Evolutionary conservation across 2,888 invertebrate species (phyloP).

Genomic region (Seira sanloemensis): DNA sequence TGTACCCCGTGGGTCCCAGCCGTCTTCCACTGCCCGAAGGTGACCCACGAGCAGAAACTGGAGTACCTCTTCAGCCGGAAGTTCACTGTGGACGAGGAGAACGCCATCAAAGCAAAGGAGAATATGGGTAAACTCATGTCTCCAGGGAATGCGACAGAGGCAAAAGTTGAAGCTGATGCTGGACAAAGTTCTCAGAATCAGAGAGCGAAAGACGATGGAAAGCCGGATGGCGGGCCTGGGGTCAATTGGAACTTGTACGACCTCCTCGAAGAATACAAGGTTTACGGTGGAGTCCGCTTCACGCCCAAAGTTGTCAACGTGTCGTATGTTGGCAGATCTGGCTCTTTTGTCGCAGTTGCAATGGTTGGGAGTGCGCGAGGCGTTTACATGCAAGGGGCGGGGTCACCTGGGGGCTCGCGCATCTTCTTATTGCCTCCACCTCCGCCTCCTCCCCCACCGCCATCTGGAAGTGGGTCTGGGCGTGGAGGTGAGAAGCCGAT

Average conservation of each 20-base stretch:
- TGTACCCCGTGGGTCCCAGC: conserved; percentile 35
- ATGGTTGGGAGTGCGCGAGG: no score
- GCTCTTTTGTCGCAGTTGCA: no score
- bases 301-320: no score
- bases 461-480: no score
- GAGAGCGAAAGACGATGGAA: background rate
- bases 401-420: no score
- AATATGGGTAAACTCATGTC: background rate
- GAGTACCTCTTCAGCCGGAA: conserved; percentile 1
- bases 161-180: background rate
- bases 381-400: no score
- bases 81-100: background rate
- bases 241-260: background rate
- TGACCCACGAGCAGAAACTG: conserved; percentile 30
- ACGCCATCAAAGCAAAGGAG: background rate
- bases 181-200: no score
- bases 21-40: conserved; percentile 12
- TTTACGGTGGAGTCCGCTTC: background rate
- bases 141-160: background rate
- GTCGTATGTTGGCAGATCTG: no score
- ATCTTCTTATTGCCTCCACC: no score
- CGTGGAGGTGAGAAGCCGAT: no score
- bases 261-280: background rate
- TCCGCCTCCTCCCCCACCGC: no score
- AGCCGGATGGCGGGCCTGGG: background rate